Conservation (phyloP, 2,888 invertebrate genomes). For the Ptilodon capucinus region DNA sequence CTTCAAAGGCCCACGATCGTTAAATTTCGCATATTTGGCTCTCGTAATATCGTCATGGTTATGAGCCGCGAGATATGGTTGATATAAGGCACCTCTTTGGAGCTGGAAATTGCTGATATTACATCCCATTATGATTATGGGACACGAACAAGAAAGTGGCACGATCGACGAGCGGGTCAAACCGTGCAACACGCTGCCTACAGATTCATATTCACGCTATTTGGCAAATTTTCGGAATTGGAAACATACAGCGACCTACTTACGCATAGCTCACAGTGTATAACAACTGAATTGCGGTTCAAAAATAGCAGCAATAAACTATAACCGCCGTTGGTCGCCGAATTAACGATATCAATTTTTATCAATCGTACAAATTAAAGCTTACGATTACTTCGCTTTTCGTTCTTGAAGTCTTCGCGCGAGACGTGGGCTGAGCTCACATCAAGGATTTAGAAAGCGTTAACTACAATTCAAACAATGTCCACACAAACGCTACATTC, state of each 20-base stretch:
- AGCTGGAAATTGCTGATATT: conserved; percentile 68
- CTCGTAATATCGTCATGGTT: conserved; percentile 29
- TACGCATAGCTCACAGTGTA: conserved; percentile 1
- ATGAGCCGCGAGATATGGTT: conserved; percentile 56
- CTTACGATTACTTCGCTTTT: not conserved
- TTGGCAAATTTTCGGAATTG: conserved; percentile 42
- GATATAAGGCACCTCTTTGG: conserved; percentile 59
- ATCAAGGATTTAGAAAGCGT: conserved; percentile 66
- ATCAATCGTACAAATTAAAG: conserved; percentile 6
- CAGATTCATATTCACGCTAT: conserved; percentile 61
- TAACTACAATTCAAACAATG: conserved; percentile 71
- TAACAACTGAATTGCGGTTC: not conserved
- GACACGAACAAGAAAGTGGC: conserved; percentile 68
- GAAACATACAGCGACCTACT: conserved; percentile 4
- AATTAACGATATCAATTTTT: not conserved
- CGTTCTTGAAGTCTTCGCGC: not conserved
- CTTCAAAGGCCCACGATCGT: conserved; percentile 45
- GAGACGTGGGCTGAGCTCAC: conserved; percentile 30
- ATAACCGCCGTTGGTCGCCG: not conserved
- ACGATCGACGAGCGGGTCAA: conserved; percentile 49
- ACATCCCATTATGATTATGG: conserved; percentile 71
- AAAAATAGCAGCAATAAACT: conserved; percentile 6
- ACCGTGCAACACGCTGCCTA: conserved; percentile 49
- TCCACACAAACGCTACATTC: conserved; percentile 62
- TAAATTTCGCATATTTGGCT: conserved; percentile 52